A percentile compares a stretch with the other conserved stretches of the same genome.
Evolutionary conservation across 2,113 vertebrate genomes (phyloP).

Genomic region (Clarias batrachus): DNA sequence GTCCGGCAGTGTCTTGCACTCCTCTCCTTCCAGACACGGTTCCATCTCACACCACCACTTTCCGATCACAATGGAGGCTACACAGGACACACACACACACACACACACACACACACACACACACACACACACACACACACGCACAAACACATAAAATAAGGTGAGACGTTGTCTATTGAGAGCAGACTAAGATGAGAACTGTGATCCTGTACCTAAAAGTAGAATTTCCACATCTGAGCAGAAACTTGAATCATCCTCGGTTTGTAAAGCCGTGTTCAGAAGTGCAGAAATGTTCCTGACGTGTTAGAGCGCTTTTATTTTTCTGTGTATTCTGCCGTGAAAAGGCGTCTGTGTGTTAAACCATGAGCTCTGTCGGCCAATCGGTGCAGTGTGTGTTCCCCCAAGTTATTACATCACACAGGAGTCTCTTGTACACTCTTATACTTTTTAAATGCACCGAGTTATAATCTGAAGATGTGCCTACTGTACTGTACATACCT

Average conservation of each 20-base stretch:
- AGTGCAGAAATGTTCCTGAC: not conserved
- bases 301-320: too few species aligned
- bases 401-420: not conserved
- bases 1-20: constrained; percentile 82
- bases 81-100: not conserved
- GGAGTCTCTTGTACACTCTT: not conserved
- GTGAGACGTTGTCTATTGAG: not conserved
- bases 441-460: too few species aligned
- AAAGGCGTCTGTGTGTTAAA: not conserved
- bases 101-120: not conserved
- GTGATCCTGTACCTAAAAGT: not conserved
- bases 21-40: constrained; percentile 81
- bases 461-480: too few species aligned
- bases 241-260: not conserved
- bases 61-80: constrained; percentile 81
- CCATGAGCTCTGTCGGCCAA: not conserved
- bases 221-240: not conserved
- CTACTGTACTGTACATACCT: too few species aligned
- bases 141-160: not conserved
- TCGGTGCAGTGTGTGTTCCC: not conserved
- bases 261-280: not conserved
- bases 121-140: not conserved
- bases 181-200: not conserved
- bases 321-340: not conserved
- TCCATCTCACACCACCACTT: constrained; percentile 88